Evolutionary conservation across 2,797 vertebrate species (phyloP).

Genomic region (Sphaeramia orbicularis): DNA sequence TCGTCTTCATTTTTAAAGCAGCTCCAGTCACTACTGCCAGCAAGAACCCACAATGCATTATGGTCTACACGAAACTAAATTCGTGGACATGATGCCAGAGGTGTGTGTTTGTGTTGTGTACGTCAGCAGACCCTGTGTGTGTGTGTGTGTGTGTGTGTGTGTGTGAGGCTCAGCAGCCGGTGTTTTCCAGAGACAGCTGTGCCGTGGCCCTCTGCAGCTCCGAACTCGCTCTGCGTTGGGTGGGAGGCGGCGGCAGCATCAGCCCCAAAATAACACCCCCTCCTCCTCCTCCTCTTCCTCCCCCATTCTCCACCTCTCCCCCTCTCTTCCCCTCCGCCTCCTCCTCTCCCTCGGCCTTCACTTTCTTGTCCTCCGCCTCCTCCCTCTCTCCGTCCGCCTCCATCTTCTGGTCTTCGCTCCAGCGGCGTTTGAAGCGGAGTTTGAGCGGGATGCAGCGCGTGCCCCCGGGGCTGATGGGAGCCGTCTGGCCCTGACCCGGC

Average conservation of each 20-base stretch:
- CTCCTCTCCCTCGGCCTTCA: conserved; percentile 70
- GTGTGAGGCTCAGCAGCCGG: conserved; percentile 84
- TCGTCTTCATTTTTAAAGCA: conserved; percentile 16
- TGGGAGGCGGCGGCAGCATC: conserved; percentile 72
- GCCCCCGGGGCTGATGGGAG: conserved; percentile 80
- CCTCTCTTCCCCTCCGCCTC: conserved; percentile 33
- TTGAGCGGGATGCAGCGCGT: conserved; percentile 92
- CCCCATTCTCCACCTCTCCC: conserved; percentile 50
- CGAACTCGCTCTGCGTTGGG: conserved; percentile 87
- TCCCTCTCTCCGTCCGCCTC: conserved; percentile 88
- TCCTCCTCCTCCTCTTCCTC: conserved; percentile 45
- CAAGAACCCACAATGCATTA: conserved; percentile 16
- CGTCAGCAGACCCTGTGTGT: conserved; percentile 8
- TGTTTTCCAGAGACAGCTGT: conserved; percentile 92
- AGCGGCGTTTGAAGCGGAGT: conserved; percentile 94
- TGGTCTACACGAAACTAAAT: conserved; percentile 12
- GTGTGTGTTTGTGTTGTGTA: conserved; percentile 23
- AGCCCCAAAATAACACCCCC: conserved; percentile 61
- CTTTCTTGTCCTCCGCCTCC: conserved; percentile 87
- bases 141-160: conserved; percentile 10
- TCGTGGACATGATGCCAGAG: conserved; percentile 19
- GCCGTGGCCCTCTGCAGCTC: conserved; percentile 94
- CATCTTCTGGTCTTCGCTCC: conserved; percentile 94
- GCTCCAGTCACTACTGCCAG: conserved; percentile 9
- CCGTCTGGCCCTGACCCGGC: conserved; percentile 58